Percentiles rank a stretch among this genome's conserved stretches.
Conservation (phyloP, 2,888 invertebrate species). For the Xanthorhoe spadicearia region DNA sequence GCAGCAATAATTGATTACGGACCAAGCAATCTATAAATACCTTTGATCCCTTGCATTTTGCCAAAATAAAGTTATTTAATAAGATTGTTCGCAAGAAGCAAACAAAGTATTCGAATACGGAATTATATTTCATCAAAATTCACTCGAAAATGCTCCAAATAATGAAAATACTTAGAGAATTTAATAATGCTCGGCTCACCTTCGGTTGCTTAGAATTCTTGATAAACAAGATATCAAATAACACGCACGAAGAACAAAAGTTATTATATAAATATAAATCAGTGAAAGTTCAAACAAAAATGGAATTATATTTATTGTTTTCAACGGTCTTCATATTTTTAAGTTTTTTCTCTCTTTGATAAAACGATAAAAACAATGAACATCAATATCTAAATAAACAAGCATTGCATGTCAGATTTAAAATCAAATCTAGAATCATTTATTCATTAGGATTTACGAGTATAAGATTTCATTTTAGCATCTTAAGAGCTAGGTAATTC, state of each 20-base stretch:
- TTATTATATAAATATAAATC: constrained; percentile 8
- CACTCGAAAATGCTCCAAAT: constrained; percentile 17
- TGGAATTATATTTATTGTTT: constrained; percentile 2
- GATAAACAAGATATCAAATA: constrained; percentile 41
- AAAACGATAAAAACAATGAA: not conserved
- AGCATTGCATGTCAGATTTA: no score
- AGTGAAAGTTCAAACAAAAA: not conserved
- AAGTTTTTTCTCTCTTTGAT: no score
- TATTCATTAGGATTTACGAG: no score
- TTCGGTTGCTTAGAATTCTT: constrained; percentile 41
- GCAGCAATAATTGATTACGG: not conserved
- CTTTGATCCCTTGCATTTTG: constrained; percentile 1
- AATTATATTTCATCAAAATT: constrained; percentile 37
- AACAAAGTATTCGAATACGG: constrained; percentile 34
- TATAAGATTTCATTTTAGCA: no score
- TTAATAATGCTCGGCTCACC: constrained; percentile 42
- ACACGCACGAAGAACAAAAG: constrained; percentile 35
- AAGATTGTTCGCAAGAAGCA: constrained; percentile 27
- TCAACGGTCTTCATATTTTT: not conserved
- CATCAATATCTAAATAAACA: no score
- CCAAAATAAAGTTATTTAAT: constrained; percentile 20
- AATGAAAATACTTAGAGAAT: constrained; percentile 45
- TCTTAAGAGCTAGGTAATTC: no score
- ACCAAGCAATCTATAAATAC: not conserved
- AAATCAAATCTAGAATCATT: no score